A percentile compares a stretch with the other conserved stretches of the same genome.
These are phyloP conservation scores for Origma solitaria DNA, from an alignment of 2,113 vertebrate genomes.

Conservation along the genomic window DNA sequence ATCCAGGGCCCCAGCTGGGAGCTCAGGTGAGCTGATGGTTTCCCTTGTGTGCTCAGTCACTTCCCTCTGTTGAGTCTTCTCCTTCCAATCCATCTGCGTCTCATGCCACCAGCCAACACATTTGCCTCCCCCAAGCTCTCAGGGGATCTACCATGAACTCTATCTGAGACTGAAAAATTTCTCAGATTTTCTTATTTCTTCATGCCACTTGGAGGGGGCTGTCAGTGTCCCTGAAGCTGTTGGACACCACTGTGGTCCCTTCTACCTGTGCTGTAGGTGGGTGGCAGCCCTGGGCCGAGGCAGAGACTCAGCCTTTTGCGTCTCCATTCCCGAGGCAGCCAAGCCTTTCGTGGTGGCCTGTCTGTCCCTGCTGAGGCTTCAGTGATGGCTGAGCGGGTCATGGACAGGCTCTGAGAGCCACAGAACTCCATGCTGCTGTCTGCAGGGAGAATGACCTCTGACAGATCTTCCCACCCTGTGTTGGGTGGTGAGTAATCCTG, in stretches of 20 bases:
- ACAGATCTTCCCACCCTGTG: neutral
- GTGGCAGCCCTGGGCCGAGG: neutral
- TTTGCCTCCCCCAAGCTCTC: neutral
- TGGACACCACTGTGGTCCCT: neutral
- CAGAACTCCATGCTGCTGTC: neutral
- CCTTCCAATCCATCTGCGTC: neutral
- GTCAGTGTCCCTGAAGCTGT: neutral
- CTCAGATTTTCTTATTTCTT: neutral
- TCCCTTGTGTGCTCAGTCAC: neutral
- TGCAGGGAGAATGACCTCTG: neutral
- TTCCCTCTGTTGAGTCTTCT: neutral
- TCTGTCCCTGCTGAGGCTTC: rapidly evolving
- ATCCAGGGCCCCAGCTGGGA: neutral
- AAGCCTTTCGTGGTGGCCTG: neutral
- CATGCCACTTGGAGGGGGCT: neutral
- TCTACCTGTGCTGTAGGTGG: neutral
- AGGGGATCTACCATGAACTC: neutral
- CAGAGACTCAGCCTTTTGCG: neutral
- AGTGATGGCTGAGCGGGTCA: neutral
- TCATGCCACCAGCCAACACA: neutral
- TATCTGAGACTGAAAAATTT: neutral
- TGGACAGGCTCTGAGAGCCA: neutral
- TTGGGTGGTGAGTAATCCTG: neutral
- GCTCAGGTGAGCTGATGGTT: neutral
- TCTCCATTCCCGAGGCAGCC: neutral